Evolutionary conservation across 2,888 invertebrate genomes (phyloP), one percentile per base, ranked within the genome.

Genomic region (Epirrita christyi): DNA sequence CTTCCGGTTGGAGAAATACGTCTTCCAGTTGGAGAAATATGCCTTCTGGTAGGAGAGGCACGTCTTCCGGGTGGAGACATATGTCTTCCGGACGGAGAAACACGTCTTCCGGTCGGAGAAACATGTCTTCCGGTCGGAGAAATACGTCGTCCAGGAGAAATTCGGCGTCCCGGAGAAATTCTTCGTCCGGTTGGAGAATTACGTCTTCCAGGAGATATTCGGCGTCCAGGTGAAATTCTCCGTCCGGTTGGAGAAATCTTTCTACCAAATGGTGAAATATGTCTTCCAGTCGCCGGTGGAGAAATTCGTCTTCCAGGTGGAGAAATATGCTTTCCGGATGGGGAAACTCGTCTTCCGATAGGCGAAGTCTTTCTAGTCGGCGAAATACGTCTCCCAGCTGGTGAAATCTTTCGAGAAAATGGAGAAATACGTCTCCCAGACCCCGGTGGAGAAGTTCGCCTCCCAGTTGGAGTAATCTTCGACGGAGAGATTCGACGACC

Each of bases 191-290:
- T n/a, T n/a, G n/a, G n/a, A n/a, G n/a, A n/a, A n/a, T n/a, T n/a
- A n/a, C n/a, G n/a, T n/a, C n/a, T n/a, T n/a, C n/a, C n/a, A n/a
- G n/a, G n/a, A n/a, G n/a, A n/a, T n/a, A n/a, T n/a, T n/a, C n/a
- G n/a, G n/a, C n/a, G n/a, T n/a, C n/a, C n/a, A n/a, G n/a, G n/a
- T n/a, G n/a, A n/a, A n/a, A n/a, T n/a, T n/a, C n/a, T n/a, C n/a
- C n/a, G 64, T 0, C 63, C 71, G 1, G 28, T 29, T 7, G 64
- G 11, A 6, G 73, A 75, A 40, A 64, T 28, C 15, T 63, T 54
- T 15, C 70, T 64, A 0, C 63, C 70, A 6, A 73, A 4, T 2
- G 71, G 67, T 5, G 70, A 63, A 21, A 67, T 44, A 41, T 71
- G 59, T 8, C 71, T 61, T 0, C 55, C 67, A 4, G 8, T 29